Evolutionary conservation across 1,140 invertebrate genomes (phyloP), one percentile per base, ranked within the genome.

Genomic region (Sycobia sp.): DNA sequence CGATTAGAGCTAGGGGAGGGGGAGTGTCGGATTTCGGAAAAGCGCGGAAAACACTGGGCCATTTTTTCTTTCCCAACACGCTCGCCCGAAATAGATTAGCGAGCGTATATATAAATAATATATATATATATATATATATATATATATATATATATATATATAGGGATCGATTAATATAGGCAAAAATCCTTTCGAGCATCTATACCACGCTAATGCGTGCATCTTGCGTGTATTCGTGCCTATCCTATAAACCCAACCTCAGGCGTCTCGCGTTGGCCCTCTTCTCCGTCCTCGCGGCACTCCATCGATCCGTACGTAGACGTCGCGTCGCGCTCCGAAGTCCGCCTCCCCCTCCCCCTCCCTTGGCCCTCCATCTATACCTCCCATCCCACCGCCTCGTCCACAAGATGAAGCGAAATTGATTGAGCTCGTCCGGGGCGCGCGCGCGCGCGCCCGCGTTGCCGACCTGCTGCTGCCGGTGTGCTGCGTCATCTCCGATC

Each of bases 361-460:
- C 34, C 11, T 14, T 58, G 16, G 2, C 18, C 27, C 25, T 44
- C 39, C 14, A 25, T 38, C 16, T 43, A 41, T 47, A n/a, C 14
- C 11, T 16, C 22, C 11, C 22, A 4, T 36, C 36, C 32, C 47
- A 14, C 32, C 8, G 11, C 11, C 34, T 4, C 38, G 41, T 4
- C 29, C 14, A 7, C 34, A 49, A 55, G 59, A 72, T 65, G 62
- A 61, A 68, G 62, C 62, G 66, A 71, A 71, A 73, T 72, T 72
- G 69, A 71, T 72, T 66, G 71, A 72, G 64, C 67, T 38, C 20
- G n/a, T 49, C 23, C 25, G 1, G 32, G 32, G 13, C 32, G 16
- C 5, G 39, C 18, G 16, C 16, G 14, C 14, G 14, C 4, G 18
- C 43, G 43, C 11, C 18, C 4, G 1, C 10, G 22, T 11, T 3